Evolutionary conservation across 2,888 invertebrate species (phyloP).

Genomic region (Hydrotaea cyrtoneurina): DNA sequence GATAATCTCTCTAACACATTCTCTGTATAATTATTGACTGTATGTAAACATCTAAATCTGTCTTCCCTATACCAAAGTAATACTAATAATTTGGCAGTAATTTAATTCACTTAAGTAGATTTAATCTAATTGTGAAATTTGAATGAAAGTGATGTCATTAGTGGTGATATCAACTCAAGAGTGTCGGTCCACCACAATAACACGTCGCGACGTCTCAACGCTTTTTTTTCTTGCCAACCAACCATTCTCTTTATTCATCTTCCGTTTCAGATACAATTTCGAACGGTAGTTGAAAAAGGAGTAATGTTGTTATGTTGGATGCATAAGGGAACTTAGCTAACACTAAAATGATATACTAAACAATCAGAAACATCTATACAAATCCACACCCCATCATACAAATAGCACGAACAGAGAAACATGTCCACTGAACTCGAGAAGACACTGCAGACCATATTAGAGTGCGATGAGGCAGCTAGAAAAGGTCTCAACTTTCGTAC

Average conservation of each 20-base stretch:
- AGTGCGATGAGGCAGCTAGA: conserved; percentile 1
- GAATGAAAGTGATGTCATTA: conserved; percentile 37
- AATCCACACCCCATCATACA: conserved; percentile 93
- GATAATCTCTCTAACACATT: not conserved
- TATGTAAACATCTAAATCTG: not conserved
- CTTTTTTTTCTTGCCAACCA: conserved; percentile 55
- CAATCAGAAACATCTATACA: conserved; percentile 84
- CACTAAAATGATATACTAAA: not conserved
- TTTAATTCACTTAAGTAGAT: conserved; percentile 28
- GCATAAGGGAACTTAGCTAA: not conserved
- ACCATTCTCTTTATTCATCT: conserved; percentile 65
- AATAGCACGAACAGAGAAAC: conserved; percentile 89
- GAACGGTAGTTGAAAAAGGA: conserved; percentile 62
- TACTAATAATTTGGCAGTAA: not conserved
- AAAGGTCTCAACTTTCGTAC: conserved; percentile 63
- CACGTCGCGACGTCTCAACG: conserved; percentile 9
- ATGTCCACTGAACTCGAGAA: conserved; percentile 77
- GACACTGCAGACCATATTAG: conserved; percentile 55
- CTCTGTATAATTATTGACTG: not conserved
- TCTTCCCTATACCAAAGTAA: not conserved
- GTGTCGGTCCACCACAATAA: not conserved
- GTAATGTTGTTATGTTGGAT: conserved; percentile 35
- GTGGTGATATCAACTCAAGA: conserved; percentile 21
- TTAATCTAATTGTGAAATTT: not conserved
- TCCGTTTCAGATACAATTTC: conserved; percentile 62